These are phyloP conservation scores for Monomorium pharaonis DNA, from an alignment of 1,140 invertebrate genomes.

Conservation along the genomic window DNA sequence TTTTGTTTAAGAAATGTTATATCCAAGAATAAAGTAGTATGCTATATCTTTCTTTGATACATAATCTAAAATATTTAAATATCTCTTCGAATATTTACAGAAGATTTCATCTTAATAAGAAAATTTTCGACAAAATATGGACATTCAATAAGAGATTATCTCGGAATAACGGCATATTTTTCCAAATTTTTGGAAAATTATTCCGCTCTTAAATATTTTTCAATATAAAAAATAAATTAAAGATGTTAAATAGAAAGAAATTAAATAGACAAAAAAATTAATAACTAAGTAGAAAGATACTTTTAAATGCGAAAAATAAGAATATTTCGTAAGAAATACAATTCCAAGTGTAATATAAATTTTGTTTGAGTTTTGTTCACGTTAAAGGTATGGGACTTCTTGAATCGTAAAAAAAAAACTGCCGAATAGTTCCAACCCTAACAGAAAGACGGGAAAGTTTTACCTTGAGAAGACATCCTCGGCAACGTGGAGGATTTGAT, in stretches of 20 bases:
- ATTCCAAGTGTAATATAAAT: not conserved
- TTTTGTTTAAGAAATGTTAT: no score
- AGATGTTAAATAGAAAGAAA: not conserved
- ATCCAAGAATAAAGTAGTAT: no score
- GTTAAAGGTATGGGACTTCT: not conserved
- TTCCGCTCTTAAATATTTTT: not conserved
- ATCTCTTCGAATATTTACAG: not conserved
- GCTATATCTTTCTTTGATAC: no score
- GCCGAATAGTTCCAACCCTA: conserved; percentile 29
- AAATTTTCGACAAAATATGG: not conserved
- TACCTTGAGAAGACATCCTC: conserved; percentile 96
- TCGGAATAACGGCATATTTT: no score
- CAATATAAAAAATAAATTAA: not conserved
- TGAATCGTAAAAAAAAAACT: not conserved
- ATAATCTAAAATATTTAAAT: not conserved
- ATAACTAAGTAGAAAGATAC: not conserved
- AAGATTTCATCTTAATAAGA: not conserved
- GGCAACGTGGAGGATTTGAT: conserved; percentile 97
- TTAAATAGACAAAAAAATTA: not conserved
- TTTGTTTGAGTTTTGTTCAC: not conserved
- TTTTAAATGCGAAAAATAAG: not conserved
- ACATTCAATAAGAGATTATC: not conserved
- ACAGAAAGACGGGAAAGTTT: conserved; percentile 76
- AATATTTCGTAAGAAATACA: not conserved
- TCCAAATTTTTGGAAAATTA: no score